A percentile compares a stretch with the other conserved stretches of the same genome.
phyloP scores from a whole-genome alignment of 2,797 vertebrate genomes.

The Chelon labrosus region DNA sequence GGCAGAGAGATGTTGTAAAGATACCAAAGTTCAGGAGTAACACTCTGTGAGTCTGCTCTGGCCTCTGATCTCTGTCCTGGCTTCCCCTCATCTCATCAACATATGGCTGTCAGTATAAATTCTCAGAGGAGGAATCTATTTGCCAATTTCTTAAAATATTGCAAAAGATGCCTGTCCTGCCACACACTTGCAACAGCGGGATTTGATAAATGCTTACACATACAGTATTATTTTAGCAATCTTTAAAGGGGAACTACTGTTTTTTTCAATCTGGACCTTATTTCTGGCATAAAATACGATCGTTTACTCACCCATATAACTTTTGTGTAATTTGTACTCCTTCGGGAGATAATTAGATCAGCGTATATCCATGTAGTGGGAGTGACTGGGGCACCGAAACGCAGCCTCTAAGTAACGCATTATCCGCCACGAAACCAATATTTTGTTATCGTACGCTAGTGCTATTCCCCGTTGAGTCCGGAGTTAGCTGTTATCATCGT shows the following conservation, averaged over 20 bases:
- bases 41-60: constrained; percentile 44
- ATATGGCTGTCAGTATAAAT: constrained; percentile 62
- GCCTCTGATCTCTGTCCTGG: constrained; percentile 69
- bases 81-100: constrained; percentile 56
- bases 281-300: no score
- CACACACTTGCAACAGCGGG: constrained; percentile 54
- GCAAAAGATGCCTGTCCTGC: constrained; percentile 68
- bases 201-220: constrained; percentile 63
- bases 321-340: no score
- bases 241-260: constrained; percentile 11
- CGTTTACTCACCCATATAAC: no score
- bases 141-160: constrained; percentile 70
- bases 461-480: no score
- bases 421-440: no score
- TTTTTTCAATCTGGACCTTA: no score
- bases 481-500: no score
- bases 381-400: no score
- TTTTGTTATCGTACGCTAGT: no score
- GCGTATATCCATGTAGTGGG: no score
- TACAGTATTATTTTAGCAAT: constrained; percentile 41
- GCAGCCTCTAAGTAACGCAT: no score
- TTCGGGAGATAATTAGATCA: no score
- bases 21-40: constrained; percentile 59
- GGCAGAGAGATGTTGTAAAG: constrained; percentile 67
- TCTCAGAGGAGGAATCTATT: constrained; percentile 58